Percentiles rank a stretch among this genome's conserved stretches.
phyloP scores from a whole-genome alignment of 2,797 vertebrate genomes.

The Macrochelys suwanniensis region DNA sequence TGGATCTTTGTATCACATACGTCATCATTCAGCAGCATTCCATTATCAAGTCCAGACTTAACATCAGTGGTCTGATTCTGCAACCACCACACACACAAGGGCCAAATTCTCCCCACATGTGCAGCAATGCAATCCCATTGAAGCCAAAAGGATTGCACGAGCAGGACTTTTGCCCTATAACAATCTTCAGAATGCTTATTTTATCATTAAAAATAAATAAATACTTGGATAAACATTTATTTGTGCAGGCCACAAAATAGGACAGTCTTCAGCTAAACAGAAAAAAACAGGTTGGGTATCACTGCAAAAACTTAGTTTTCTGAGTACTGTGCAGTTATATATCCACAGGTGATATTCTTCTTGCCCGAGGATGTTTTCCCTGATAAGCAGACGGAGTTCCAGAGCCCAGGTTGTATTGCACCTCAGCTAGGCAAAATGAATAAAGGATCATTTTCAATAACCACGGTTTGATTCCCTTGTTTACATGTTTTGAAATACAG shows the following conservation, averaged over 20 bases:
- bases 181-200: neutral
- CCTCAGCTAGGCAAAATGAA: constrained; percentile 63
- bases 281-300: neutral
- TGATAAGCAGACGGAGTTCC: constrained; percentile 18
- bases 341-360: constrained; percentile 43
- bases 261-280: neutral
- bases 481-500: neutral
- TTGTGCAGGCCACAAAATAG: neutral
- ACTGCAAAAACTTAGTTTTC: constrained; percentile 48
- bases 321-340: constrained; percentile 32
- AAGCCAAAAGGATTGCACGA: neutral
- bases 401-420: constrained; percentile 8
- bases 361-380: constrained; percentile 25
- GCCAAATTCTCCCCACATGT: neutral
- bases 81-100: neutral
- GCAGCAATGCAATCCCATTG: neutral
- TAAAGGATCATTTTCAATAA: neutral
- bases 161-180: neutral
- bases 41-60: neutral
- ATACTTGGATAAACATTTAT: neutral
- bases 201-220: neutral
- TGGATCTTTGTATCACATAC: neutral
- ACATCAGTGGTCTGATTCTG: neutral
- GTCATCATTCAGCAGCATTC: neutral
- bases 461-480: neutral